A percentile compares a stretch with the other conserved stretches of the same genome.
Evolutionary conservation across 2,113 vertebrate species (phyloP).

Genomic region (Cromileptes altivelis): DNA sequence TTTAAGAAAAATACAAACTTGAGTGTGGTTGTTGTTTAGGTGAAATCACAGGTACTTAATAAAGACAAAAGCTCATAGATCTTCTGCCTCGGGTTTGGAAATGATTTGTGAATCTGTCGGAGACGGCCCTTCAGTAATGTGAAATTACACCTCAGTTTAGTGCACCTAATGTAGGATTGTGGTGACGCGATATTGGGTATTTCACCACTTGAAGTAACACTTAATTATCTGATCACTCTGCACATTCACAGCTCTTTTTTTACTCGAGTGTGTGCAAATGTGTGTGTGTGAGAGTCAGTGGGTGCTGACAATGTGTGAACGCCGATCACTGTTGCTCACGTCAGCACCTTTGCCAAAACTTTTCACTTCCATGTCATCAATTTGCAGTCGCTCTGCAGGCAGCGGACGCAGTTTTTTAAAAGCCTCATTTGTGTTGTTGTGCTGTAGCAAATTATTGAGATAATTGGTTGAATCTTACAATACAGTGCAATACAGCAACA

Average conservation of each 20-base stretch:
- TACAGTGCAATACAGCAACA: neutral
- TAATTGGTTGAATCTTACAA: neutral
- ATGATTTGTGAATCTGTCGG: constrained; percentile 2
- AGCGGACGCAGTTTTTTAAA: neutral
- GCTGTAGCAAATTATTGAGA: neutral
- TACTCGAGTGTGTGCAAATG: constrained; percentile 2
- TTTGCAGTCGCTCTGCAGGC: constrained; percentile 3
- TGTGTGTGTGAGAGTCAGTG: constrained; percentile 4
- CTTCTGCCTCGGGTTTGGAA: neutral
- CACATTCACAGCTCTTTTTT: constrained; percentile 55
- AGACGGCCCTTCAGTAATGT: neutral
- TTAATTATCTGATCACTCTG: constrained; percentile 63
- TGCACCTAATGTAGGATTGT: constrained; percentile 26
- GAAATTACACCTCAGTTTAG: constrained; percentile 1
- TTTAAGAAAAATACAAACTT: neutral
- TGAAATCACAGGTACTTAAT: neutral
- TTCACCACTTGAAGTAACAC: constrained; percentile 55
- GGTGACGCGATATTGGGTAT: constrained; percentile 9
- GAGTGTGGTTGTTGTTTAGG: neutral
- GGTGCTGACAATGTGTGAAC: constrained; percentile 31
- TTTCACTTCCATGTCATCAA: constrained; percentile 38
- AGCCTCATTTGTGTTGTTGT: neutral
- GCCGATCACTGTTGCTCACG: constrained; percentile 9
- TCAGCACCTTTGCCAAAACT: constrained; percentile 56
- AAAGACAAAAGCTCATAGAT: neutral